phyloP scores from a whole-genome alignment of 2,888 invertebrate genomes.

The Macaria notata region DNA sequence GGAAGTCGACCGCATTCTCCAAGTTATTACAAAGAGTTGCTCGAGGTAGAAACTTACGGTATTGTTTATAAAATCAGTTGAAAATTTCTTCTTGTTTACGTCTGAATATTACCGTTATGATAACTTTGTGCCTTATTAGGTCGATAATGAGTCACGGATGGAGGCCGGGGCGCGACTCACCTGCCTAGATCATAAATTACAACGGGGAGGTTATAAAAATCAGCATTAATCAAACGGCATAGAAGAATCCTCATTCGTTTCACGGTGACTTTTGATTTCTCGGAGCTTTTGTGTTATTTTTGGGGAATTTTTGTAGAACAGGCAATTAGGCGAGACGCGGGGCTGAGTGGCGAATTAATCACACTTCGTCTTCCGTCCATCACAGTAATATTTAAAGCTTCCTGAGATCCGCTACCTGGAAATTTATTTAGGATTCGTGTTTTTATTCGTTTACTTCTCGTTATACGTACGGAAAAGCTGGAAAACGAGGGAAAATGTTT shows the following conservation, averaged over 20 bases:
- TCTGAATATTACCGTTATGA: background rate
- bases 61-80: conserved; percentile 15
- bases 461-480: conserved; percentile 11
- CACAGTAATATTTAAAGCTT: conserved; percentile 30
- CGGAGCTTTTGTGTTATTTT: conserved; percentile 24
- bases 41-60: conserved; percentile 14
- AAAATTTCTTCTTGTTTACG: conserved; percentile 1
- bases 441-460: conserved; percentile 17
- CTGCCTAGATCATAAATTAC: conserved; percentile 7
- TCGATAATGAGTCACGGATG: conserved; percentile 4
- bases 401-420: conserved; percentile 26
- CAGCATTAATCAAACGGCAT: conserved; percentile 18
- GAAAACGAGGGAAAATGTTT: conserved; percentile 20
- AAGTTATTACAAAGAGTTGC: conserved; percentile 24
- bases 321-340: conserved; percentile 32
- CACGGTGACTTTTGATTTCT: conserved; percentile 26
- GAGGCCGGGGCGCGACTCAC: background rate
- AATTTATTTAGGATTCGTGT: conserved; percentile 26
- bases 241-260: conserved; percentile 18
- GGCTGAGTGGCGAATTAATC: conserved; percentile 35
- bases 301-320: conserved; percentile 27
- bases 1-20: conserved; percentile 16
- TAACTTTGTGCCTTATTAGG: too few species aligned
- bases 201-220: conserved; percentile 8
- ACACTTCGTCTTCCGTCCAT: conserved; percentile 36